Evolutionary conservation across 2,888 invertebrate genomes (phyloP), one percentile per base, ranked within the genome.

Genomic region (Sialis fuliginosa): DNA sequence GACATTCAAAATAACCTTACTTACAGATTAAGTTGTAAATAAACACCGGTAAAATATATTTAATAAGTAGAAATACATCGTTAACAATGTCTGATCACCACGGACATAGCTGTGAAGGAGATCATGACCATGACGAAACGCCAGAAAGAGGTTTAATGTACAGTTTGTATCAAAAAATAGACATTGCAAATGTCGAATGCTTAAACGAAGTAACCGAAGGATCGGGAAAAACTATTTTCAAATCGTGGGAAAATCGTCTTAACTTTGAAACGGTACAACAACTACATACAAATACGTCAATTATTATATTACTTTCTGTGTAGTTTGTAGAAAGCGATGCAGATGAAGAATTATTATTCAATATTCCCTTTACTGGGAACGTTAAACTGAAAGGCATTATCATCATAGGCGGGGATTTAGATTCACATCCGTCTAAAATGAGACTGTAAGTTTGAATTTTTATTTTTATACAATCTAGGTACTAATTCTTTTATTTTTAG

Each of bases 271-370:
- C 81, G 63, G 92, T 92, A 66, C 63, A 45, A 42, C 41, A 33
- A 37, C 6, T 10, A 37, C 12, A 37, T 37, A 10, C 12, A 37
- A 37, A 7, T 10, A 37, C 37, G 12, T n/a, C n/a, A 35, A 35
- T 35, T 10, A 6, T 44, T 6, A 35, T 30, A 37, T 8, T 50
- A 50, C 54, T 66, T 65, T 55, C 51, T 51, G 64, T 70, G 30
- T 63, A 95, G 92, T 90, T 71, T 74, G 96, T 97, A 1, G 85
- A 91, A 66, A 96, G 96, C 68, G 97, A 97, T 73, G 84, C 79
- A 1, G 97, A 97, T 68, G 88, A 89, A 64, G 97, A 98, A 66
- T 69, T 98, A 5, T 69, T 98, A 3, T 92, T 98, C 61, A 96
- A 95, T 62, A 89, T 97, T 58, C 96, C 96, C 31, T 98, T 98